phyloP scores from a whole-genome alignment of 2,113 vertebrate genomes.

The Eulemur macaco region DNA sequence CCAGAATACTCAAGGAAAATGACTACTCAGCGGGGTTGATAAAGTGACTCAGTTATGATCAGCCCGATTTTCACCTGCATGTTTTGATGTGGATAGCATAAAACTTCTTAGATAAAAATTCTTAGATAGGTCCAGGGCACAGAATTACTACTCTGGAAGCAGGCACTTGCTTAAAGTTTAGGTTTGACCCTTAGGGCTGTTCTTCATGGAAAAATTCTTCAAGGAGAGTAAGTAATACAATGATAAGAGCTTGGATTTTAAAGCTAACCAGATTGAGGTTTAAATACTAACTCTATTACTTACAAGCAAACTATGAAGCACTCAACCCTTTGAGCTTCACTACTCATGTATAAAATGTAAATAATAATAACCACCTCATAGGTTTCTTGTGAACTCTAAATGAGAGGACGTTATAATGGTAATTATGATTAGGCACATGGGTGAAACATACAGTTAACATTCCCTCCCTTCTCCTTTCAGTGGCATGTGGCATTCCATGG shows the following conservation, averaged over 20 bases:
- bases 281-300: background rate
- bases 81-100: background rate
- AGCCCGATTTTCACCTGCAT: conserved; percentile 26
- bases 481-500: background rate
- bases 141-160: conserved; percentile 15
- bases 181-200: background rate
- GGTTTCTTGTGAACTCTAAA: background rate
- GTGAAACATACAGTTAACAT: background rate
- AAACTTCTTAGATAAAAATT: background rate
- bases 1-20: conserved; percentile 46
- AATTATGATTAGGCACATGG: background rate
- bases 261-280: background rate
- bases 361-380: background rate
- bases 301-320: background rate
- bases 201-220: background rate
- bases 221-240: background rate
- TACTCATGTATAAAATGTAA: background rate
- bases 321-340: background rate
- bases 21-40: conserved; percentile 31
- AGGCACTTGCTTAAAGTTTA: conserved; percentile 1
- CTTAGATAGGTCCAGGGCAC: background rate
- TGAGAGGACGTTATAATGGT: background rate
- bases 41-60: conserved; percentile 4
- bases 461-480: background rate
- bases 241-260: background rate